Evolutionary conservation across 2,797 vertebrate genomes (phyloP), one percentile per base, ranked within the genome.

Genomic region (Thalassophryne amazonica): DNA sequence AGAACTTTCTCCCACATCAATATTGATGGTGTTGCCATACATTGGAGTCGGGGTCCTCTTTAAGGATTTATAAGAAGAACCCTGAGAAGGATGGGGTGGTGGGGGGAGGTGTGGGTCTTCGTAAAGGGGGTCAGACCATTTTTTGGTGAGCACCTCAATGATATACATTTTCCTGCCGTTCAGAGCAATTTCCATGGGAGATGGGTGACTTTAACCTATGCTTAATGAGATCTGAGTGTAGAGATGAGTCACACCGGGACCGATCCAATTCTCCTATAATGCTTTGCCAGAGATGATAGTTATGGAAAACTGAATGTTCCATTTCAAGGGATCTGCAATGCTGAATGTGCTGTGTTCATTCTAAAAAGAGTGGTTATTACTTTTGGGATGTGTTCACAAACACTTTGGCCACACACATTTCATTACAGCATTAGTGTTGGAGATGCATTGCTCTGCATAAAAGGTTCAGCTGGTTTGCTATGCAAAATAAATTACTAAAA

Each of bases 1-100:
- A 53, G 76, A 88, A 89, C 87, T 86, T 89, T 89, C 86, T 88
- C 85, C 78, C 83, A 87, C 81, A 88, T 90, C 83, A 89, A 90
- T 90, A 91, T 91, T 91, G 81, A 91, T 90, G 83, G 66, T 84
- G 78, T 86, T 89, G 81, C 83, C 72, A 76, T 74, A 87, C 80
- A 87, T 88, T 77, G 69, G 57, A 85, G 78, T 78, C 62, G 11
- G 66, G 62, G 52, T 71, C 68, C 76, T 89, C 70, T 89, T 90
- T 87, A 92, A 88, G 82, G 65, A 88, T 91, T 92, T 86, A 90
- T 90, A 86, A 74, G 67, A 64, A 65, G 63, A 76, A 73, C 31
- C 71, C 32, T 40, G 40, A 40, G 42, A 39, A 22, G 17, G 28
- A 37, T 18, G 34, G 1, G 10, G 53, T 36, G 55, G 53, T 27